phyloP scores from a whole-genome alignment of 2,113 vertebrate genomes.

The Malurus melanocephalus region DNA sequence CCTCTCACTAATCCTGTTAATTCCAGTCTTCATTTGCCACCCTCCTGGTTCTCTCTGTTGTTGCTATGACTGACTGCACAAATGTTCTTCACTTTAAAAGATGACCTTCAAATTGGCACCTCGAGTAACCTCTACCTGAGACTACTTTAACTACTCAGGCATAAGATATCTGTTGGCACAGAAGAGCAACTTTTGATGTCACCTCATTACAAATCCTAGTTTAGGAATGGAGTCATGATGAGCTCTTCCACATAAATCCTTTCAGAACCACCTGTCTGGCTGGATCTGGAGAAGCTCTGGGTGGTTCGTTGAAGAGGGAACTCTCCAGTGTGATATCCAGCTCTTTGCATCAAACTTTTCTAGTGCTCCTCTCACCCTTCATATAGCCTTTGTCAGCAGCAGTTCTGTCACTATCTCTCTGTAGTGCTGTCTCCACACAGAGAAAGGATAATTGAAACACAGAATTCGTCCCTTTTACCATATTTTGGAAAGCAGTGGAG shows the following conservation, averaged over 20 bases:
- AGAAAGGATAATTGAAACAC: slow-evolving; percentile 31
- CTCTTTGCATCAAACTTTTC: background rate
- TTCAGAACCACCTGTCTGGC: background rate
- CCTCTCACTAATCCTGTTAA: slow-evolving; percentile 58
- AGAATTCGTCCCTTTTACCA: background rate
- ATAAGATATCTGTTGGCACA: background rate
- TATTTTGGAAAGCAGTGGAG: slow-evolving; percentile 22
- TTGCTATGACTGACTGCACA: slow-evolving; percentile 58
- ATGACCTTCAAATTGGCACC: slow-evolving; percentile 60
- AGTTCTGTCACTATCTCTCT: background rate
- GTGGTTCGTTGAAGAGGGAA: background rate
- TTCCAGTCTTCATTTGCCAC: slow-evolving; percentile 36
- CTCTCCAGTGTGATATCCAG: background rate
- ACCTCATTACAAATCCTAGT: background rate
- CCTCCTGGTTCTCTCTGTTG: slow-evolving; percentile 1
- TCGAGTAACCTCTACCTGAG: slow-evolving; percentile 35
- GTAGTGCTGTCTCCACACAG: background rate
- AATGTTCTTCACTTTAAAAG: slow-evolving; percentile 65
- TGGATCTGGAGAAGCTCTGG: background rate
- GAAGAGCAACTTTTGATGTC: background rate
- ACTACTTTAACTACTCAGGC: background rate
- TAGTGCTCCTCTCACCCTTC: background rate
- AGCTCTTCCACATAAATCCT: background rate
- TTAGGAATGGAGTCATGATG: background rate
- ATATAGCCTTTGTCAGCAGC: background rate